phyloP scores from a whole-genome alignment of 2,888 invertebrate species.

The Hedya salicella region DNA sequence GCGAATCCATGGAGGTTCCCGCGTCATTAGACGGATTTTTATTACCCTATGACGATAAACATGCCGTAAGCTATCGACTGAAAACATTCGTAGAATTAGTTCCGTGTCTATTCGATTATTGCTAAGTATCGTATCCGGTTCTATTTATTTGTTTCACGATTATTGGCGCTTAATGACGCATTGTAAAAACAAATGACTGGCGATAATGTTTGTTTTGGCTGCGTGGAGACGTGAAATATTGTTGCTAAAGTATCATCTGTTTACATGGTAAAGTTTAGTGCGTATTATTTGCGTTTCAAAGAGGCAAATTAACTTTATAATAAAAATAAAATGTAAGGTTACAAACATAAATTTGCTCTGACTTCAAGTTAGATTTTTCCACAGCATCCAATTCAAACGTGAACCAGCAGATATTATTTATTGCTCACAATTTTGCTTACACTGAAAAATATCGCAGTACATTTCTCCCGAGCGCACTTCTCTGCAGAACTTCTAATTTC shows the following conservation, averaged over 20 bases:
- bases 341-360: no score
- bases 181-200: constrained; percentile 40
- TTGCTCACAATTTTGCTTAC: constrained; percentile 79
- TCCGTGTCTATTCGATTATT: constrained; percentile 73
- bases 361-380: no score
- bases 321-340: no score
- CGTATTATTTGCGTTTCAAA: no score
- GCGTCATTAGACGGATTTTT: constrained; percentile 83
- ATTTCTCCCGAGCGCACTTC: constrained; percentile 73
- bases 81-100: constrained; percentile 82
- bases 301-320: no score
- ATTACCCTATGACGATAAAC: constrained; percentile 82
- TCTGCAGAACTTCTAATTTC: constrained; percentile 80
- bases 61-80: constrained; percentile 82
- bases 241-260: neutral
- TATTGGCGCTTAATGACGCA: constrained; percentile 55
- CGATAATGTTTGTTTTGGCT: constrained; percentile 25
- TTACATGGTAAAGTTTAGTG: neutral
- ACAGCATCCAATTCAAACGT: neutral
- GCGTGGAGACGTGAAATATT: constrained; percentile 9
- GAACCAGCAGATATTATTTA: constrained; percentile 70
- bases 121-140: constrained; percentile 72
- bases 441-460: constrained; percentile 77
- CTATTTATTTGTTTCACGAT: constrained; percentile 63
- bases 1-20: constrained; percentile 71